Evolutionary conservation across 2,888 invertebrate species (phyloP), one percentile per base, ranked within the genome.

Genomic region (Xestobium rufovillosum): DNA sequence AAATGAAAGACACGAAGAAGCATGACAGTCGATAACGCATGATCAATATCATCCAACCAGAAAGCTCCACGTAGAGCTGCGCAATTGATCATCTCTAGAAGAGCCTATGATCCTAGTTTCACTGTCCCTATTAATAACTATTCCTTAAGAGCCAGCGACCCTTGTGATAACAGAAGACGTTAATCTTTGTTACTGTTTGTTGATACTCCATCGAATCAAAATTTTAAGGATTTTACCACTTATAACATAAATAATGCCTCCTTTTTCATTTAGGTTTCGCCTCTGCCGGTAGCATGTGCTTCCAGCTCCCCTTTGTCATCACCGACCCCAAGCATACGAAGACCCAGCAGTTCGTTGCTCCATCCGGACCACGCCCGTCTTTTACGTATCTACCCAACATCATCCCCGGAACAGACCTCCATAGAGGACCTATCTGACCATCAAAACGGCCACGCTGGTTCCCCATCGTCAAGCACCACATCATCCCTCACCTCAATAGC

Each of bases 281-380:
- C 73, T 3, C 67, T 70, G 34, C 73, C 73, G 25, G 56, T 66
- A 10, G 55, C 59, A 3, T 58, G 59, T 29, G 60, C 61, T 16
- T 66, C 68, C 26, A 57, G 61, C 30, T 55, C 58, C 3, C 61
- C 63, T 3, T 36, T 57, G 10, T 48, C 57, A 14, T 65, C 64
- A 3, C 65, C 65, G 14, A 63, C 65, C 0, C 57, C 66, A 14
- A 62, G 62, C 40, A 38, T 59, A 31, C 62, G 73, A 26, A 65
- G 78, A 36, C 75, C 76, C 34, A 76, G 77, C 48, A 70, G 70
- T 28, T 66, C 71, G 11, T 65, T 80, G 2, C 66, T 81, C 37
- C 81, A 81, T 65, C 81, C 81, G 4, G 78, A 81, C 54, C 80
- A 80, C 59, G 81, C 81, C 13, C 65, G 79, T 8, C 63, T 79